phyloP scores from a whole-genome alignment of 2,888 invertebrate genomes.

The Sabatieria punctata region DNA sequence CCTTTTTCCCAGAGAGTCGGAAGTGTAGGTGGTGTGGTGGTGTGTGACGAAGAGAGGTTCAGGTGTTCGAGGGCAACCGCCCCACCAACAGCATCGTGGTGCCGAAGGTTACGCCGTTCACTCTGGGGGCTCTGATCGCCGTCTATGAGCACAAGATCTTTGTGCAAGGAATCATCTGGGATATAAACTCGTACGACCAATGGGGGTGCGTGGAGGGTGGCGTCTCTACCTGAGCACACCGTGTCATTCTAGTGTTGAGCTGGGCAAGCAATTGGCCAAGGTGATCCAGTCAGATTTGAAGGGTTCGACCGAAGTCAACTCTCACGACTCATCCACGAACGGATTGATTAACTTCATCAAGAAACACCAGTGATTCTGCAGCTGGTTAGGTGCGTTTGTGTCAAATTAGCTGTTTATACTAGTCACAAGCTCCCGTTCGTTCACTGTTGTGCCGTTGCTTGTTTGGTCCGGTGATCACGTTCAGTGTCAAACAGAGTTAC shows the following conservation, averaged over 20 bases:
- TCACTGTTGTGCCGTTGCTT: too few species aligned
- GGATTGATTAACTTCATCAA: constrained; percentile 85
- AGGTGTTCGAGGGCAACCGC: constrained; percentile 77
- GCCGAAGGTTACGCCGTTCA: constrained; percentile 76
- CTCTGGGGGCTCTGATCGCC: constrained; percentile 76
- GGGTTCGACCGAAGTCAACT: constrained; percentile 43
- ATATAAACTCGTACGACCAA: constrained; percentile 97
- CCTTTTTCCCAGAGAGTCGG: too few species aligned
- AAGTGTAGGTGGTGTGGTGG: too few species aligned
- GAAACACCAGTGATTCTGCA: constrained; percentile 13
- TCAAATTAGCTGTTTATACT: too few species aligned
- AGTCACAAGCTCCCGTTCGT: too few species aligned
- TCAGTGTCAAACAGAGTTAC: too few species aligned
- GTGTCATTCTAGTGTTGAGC: constrained; percentile 53
- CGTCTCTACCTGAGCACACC: not conserved
- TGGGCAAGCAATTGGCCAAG: constrained; percentile 94
- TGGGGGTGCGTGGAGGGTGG: constrained; percentile 85
- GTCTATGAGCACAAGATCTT: constrained; percentile 98
- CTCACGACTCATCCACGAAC: constrained; percentile 86
- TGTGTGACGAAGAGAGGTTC: too few species aligned
- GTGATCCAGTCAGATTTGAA: constrained; percentile 87
- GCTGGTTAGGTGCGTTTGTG: too few species aligned
- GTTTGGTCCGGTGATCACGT: too few species aligned
- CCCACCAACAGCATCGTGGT: constrained; percentile 93
- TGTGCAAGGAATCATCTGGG: constrained; percentile 94